Base-by-base conservation (phyloP, 92 coral and sea anemone genomes). In the Hydrozoanthus gracilis region DNA sequence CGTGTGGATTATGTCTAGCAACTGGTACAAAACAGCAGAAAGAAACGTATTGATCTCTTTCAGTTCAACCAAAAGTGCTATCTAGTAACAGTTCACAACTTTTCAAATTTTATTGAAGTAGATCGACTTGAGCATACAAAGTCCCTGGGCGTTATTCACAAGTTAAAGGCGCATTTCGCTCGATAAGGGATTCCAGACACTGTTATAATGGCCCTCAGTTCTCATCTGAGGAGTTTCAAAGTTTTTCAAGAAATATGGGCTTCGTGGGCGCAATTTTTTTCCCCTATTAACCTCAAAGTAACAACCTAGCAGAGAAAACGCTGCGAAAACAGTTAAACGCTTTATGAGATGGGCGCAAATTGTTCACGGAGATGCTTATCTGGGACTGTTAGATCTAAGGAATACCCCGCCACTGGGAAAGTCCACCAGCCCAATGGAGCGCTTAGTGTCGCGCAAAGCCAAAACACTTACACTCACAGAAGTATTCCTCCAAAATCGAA, bases 61-160 rank as follows among this genome's bases (percentile, higher is more conserved):
- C 39, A 67, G 45, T 67, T 67, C 72, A 67, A 71, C 76, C 76
- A 71, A 71, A 71, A 71, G 51, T 0, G 44, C 73, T 86, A 86
- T 75, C 68, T 86, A 46, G 78, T 65, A 86, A 86, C 76, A 48
- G 88, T 86, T 56, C 83, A 86, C 73, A 75, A 86, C 78, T 86
- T 71, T 86, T 86, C 69, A 86, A 86, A 86, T 47, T 86, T 86
- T 75, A 65, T 86, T 44, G 88, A 86, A 82, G 55, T 84, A 83
- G 88, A 86, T 82, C 55, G 66, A 55, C 82, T 86, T 46, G 58
- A 71, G 78, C 72, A 47, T 12, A 86, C 82, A 35, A 86, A 72
- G 49, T 73, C 88, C 72, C 76, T 56, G 82, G 88, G 75, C 78
- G 48, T 86, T 44, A 86, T 86, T 60, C 88, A 86, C 79, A 86